Base-by-base conservation (phyloP, 2,888 invertebrate genomes). In the Synergus gifuensis region DNA sequence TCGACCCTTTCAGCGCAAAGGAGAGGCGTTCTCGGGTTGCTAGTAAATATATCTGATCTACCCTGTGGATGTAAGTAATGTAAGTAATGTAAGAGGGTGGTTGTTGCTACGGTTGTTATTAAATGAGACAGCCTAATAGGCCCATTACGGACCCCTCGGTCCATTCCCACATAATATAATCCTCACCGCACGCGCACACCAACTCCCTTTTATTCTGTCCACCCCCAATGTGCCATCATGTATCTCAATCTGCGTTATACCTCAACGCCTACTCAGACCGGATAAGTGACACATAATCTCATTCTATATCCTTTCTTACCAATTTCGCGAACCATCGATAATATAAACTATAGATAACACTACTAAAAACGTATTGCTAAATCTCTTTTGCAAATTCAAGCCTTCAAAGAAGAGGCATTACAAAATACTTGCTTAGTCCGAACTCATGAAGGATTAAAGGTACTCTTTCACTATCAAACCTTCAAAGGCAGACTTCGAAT, bases 101-200 rank as follows among this genome's bases (percentile, higher is more conserved):
- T 90, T 89, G 91, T 89, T 89, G 89, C 89, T 90, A 88, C 88
- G 90, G 90, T 90, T 91, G 91, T 92, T 92, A 92, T 92, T 92
- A 92, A 92, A 92, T 91, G 91, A 92, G 92, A 92, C 92, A 91
- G 92, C 91, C 90, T 92, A 92, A 92, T 92, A 92, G 92, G 90
- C 90, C 92, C 91, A 92, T 92, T 92, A 92, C 89, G 86, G 86
- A 88, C 88, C 88, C 88, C 86, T 81, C 81, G 85, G 88, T 89
- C 89, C 90, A 89, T 90, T 90, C 88, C 89, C 88, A 90, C 89
- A 90, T 91, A 89, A 90, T 91, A 90, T 90, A 90, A 90, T 90
- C 88, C 86, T 89, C 86, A 88, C 90, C 89, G 88, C 89, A 90
- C 89, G 88, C 89, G 86, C 83, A 80, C 81, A 82, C 82, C 81